Base-by-base conservation (phyloP, 2,888 invertebrate species). In the Neoaliturus tenellus region DNA sequence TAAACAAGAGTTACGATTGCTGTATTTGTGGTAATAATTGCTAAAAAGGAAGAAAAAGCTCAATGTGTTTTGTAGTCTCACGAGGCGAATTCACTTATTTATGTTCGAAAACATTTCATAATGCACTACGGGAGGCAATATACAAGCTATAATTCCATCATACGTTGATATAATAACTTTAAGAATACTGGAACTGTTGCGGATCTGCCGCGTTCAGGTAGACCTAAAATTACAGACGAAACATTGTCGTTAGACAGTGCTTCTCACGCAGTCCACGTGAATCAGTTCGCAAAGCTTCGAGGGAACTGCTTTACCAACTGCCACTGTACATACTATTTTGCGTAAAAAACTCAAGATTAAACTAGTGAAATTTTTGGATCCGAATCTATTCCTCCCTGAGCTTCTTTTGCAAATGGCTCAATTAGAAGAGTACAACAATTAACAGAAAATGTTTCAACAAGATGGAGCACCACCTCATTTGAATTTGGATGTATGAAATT, bases 181-280 rank as follows among this genome's bases (percentile, higher is more conserved):
- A 67, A 67, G 33, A 67, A 67, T 12, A 67, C 28, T 51, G 51
- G 51, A 51, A 51, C 20, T 51, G 51, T 51, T 23, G 51, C 51
- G 51, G 23, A 51, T 14, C 67, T 67, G 31, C 28, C 31, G 31
- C 67, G 67, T 67, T 67, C 33, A 67, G 67, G 67, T 67, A 67
- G 67, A 23, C 67, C 67, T 31, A 67, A 67, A 67, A 67, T 33
- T 67, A 31, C 67, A 31, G 67, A 67, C 28, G 67, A 67, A 67
- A 67, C 67, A 28, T 17, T 31, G 31, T 67, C 31, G 67, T 67
- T 67, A 67, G 31, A 67, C 12, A 67, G 17, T 67, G 31, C 31
- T 67, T 67, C 33, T 8, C 67, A 31, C 33, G 67, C 17, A 33
- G 33, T 67, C 67, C 67, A 33, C 67, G 33, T 31, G 31, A 28